Conservation (phyloP, 1,140 invertebrate species). For the Macrobrachium rosenbergii region DNA sequence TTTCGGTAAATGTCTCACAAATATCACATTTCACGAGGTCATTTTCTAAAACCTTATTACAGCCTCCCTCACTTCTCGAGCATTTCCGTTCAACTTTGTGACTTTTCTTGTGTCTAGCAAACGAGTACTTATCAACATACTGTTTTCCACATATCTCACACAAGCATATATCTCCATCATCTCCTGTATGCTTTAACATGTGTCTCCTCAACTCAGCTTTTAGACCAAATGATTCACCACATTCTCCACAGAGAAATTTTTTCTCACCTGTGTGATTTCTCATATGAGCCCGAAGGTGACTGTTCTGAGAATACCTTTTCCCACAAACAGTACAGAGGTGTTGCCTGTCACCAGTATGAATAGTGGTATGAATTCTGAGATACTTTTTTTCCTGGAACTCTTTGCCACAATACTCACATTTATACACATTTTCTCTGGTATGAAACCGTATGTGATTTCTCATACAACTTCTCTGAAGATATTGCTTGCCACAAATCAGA, state of each 20-base stretch:
- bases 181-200: not conserved
- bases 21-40: no score
- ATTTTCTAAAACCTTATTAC: no score
- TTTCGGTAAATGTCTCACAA: no score
- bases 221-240: no score
- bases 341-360: not conserved
- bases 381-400: not conserved
- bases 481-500: not conserved
- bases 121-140: no score
- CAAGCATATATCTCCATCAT: no score
- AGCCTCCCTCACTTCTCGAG: no score
- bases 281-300: not conserved
- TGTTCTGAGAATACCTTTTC: conserved; percentile 3
- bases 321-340: not conserved
- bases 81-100: no score
- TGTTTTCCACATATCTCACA: no score
- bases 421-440: not conserved
- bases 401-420: not conserved
- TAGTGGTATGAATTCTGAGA: not conserved
- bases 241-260: no score
- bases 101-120: no score
- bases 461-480: not conserved
- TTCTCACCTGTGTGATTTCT: not conserved
- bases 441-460: not conserved
- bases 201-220: no score